Percentiles rank a stretch among this genome's conserved stretches.
Evolutionary conservation across 2,113 vertebrate genomes (phyloP).

Genomic region (Gallinago undulata): DNA sequence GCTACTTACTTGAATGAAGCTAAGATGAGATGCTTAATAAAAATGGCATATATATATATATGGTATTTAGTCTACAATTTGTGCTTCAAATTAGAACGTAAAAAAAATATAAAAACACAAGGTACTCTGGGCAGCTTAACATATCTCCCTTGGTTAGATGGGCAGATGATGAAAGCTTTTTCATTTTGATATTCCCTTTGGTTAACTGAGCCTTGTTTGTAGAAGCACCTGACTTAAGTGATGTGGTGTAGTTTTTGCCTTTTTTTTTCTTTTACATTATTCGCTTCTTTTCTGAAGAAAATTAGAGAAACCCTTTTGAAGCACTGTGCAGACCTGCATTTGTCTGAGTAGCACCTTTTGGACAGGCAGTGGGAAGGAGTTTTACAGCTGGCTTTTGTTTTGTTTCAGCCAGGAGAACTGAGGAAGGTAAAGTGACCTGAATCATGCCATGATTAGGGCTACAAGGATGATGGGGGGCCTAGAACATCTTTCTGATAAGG

Average conservation of each 20-base stretch:
- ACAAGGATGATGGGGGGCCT: too few relatives aligned
- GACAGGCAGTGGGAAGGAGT: not conserved
- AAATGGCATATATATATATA: not conserved
- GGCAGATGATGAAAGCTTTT: not conserved
- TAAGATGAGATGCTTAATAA: not conserved
- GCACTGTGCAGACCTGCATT: not conserved
- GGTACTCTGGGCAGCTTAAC: not conserved
- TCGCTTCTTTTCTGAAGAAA: not conserved
- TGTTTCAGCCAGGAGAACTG: not conserved
- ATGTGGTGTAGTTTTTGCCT: not conserved
- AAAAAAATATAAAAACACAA: not conserved
- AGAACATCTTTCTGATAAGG: too few relatives aligned
- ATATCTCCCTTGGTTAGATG: not conserved
- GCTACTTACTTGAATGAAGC: slow-evolving; percentile 39
- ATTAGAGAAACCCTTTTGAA: not conserved
- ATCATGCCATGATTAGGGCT: not conserved
- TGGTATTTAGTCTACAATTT: not conserved
- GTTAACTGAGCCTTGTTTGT: not conserved
- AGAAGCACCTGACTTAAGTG: not conserved
- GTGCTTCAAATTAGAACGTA: too few relatives aligned
- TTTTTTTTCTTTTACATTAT: not conserved
- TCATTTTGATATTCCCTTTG: not conserved
- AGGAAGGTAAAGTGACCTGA: not conserved
- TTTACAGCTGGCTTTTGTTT: not conserved
- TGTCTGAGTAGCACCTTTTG: not conserved